These are phyloP conservation scores for Ophiodon elongatus DNA, from an alignment of 2,113 vertebrate genomes.

Conservation along the genomic window DNA sequence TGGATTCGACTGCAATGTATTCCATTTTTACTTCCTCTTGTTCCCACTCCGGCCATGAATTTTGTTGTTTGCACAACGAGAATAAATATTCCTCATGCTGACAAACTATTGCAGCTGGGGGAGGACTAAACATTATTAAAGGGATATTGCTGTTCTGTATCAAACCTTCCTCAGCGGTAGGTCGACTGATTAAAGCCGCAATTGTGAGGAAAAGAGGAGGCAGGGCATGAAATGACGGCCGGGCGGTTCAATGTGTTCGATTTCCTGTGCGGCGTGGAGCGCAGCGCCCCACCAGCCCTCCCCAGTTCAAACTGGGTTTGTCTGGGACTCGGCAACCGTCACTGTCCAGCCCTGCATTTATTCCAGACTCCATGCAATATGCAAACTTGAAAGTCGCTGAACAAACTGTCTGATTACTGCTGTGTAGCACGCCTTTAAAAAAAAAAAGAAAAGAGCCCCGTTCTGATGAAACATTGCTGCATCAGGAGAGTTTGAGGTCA, in stretches of 20 bases:
- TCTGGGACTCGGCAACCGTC: neutral
- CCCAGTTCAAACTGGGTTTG: neutral
- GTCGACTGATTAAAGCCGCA: neutral
- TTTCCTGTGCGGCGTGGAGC: neutral
- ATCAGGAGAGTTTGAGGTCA: slow-evolving; percentile 55
- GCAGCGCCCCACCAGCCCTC: neutral
- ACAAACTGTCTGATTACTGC: slow-evolving; percentile 3
- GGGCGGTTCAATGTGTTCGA: neutral
- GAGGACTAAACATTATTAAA: neutral
- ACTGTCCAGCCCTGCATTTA: neutral
- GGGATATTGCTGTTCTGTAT: neutral
- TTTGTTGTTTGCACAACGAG: neutral
- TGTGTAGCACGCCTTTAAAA: neutral
- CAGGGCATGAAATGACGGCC: neutral
- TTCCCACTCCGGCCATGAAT: neutral
- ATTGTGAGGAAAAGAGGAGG: neutral
- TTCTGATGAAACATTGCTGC: slow-evolving; percentile 35
- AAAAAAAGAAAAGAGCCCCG: neutral
- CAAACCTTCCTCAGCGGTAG: neutral
- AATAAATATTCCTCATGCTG: neutral
- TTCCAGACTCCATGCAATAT: neutral
- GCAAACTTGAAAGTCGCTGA: slow-evolving; percentile 14
- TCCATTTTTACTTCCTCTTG: neutral
- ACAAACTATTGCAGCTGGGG: neutral
- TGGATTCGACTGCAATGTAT: neutral